Conservation (phyloP, 2,888 invertebrate genomes). For the Isotomurus palustris region DNA sequence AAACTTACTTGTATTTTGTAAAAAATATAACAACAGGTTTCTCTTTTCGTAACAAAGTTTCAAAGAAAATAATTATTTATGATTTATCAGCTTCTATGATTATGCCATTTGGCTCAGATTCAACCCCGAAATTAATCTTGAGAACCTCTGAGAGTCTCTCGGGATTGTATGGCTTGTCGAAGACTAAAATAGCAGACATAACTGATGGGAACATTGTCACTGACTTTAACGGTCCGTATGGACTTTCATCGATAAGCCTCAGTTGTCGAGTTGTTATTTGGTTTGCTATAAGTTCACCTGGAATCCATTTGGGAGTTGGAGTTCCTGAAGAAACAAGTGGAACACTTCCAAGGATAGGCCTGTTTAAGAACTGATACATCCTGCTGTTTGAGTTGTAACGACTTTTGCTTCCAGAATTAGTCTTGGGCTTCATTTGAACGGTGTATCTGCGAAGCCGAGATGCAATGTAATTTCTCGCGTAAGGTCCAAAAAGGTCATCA, state of each 20-base stretch:
- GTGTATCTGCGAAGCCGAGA: not conserved
- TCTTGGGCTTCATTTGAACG: not conserved
- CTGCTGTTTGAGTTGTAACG: no score
- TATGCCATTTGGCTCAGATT: conserved; percentile 35
- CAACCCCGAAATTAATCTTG: conserved; percentile 30
- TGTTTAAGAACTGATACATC: not conserved
- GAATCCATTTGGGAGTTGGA: conserved; percentile 27
- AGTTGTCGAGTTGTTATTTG: conserved; percentile 30
- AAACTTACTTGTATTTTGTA: not conserved
- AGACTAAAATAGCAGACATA: conserved; percentile 26
- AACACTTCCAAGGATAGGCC: not conserved
- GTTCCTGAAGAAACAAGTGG: conserved; percentile 24
- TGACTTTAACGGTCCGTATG: conserved; percentile 28
- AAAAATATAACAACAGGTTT: no score
- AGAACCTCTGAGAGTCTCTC: conserved; percentile 22
- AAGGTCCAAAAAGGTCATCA: not conserved
- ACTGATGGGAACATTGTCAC: conserved; percentile 31
- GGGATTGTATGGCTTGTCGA: conserved; percentile 31
- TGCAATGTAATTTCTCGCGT: not conserved
- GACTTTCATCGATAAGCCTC: conserved; percentile 26
- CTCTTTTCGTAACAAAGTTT: not conserved
- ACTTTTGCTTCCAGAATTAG: no score
- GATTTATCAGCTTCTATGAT: conserved; percentile 8
- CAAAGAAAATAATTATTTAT: not conserved
- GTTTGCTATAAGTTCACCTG: conserved; percentile 30